Evolutionary conservation across 2,888 invertebrate species (phyloP).

Genomic region (Colletes collaris): DNA sequence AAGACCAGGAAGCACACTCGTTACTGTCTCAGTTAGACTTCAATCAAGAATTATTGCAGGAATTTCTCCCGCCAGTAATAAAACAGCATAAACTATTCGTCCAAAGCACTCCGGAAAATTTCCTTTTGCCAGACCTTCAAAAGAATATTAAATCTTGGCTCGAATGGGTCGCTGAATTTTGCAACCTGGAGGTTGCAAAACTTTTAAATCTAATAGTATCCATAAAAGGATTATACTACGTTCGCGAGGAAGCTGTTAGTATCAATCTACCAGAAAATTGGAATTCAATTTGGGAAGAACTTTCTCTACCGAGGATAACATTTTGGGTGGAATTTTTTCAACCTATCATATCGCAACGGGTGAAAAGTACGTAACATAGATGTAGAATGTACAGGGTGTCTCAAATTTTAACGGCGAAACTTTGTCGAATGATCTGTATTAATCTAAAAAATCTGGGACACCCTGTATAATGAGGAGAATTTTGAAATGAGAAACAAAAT

Average conservation of each 20-base stretch:
- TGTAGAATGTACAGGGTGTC: slow-evolving; percentile 1
- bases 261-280: slow-evolving; percentile 87
- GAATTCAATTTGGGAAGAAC: slow-evolving; percentile 86
- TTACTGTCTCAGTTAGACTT: slow-evolving; percentile 86
- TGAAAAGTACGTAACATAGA: slow-evolving; percentile 81
- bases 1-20: slow-evolving; percentile 84
- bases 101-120: slow-evolving; percentile 70
- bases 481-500: background rate
- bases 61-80: slow-evolving; percentile 85
- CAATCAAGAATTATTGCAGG: slow-evolving; percentile 85
- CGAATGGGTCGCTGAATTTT: slow-evolving; percentile 85
- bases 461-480: no score
- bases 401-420: no score
- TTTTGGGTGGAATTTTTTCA: slow-evolving; percentile 91
- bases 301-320: slow-evolving; percentile 86
- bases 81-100: slow-evolving; percentile 77
- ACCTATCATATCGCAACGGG: slow-evolving; percentile 88
- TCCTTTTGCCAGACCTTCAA: slow-evolving; percentile 79
- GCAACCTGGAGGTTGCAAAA: slow-evolving; percentile 85
- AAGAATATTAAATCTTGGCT: slow-evolving; percentile 87
- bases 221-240: slow-evolving; percentile 89
- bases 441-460: no score
- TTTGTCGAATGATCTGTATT: no score
- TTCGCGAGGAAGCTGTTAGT: slow-evolving; percentile 88
- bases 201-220: slow-evolving; percentile 87